Percentiles rank a stretch among this genome's conserved stretches.
These are phyloP conservation scores for Turritopsis dohrnii DNA, from an alignment of 30 jellyfish, hydroid and myxozoan genomes.

Conservation along the genomic window DNA sequence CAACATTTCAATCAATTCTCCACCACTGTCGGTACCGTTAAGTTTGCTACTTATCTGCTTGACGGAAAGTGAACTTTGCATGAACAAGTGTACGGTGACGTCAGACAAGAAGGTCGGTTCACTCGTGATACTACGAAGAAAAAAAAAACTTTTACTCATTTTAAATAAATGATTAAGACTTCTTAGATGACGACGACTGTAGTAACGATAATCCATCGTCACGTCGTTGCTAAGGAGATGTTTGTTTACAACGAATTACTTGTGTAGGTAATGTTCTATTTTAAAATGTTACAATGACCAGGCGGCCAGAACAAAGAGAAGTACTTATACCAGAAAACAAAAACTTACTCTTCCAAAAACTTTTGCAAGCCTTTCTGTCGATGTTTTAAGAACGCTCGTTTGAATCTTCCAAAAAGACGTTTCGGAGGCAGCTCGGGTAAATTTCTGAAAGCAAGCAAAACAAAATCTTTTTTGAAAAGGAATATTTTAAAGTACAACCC, in stretches of 20 bases:
- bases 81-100: slow-evolving; percentile 79
- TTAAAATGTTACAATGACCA: neutral
- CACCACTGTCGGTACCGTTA: slow-evolving; percentile 78
- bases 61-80: slow-evolving; percentile 72
- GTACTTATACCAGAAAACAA: neutral
- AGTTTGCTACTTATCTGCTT: slow-evolving; percentile 64
- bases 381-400: slow-evolving; percentile 81
- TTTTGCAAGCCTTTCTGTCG: slow-evolving; percentile 84
- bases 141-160: neutral
- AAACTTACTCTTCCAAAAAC: slow-evolving; percentile 71
- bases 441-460: slow-evolving; percentile 33
- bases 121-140: slow-evolving; percentile 54
- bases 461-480: neutral
- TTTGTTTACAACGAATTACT: neutral
- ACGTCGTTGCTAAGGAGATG: neutral
- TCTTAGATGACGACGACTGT: neutral
- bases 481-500: neutral
- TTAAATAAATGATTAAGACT: neutral
- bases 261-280: neutral
- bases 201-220: neutral
- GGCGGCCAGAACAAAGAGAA: neutral
- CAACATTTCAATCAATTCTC: slow-evolving; percentile 59
- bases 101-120: slow-evolving; percentile 83
- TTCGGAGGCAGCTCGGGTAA: slow-evolving; percentile 98
- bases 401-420: slow-evolving; percentile 91